Percentiles rank a stretch among this genome's conserved stretches.
Evolutionary conservation across 2,888 invertebrate genomes (phyloP).

Genomic region (Periphyllus acericola): DNA sequence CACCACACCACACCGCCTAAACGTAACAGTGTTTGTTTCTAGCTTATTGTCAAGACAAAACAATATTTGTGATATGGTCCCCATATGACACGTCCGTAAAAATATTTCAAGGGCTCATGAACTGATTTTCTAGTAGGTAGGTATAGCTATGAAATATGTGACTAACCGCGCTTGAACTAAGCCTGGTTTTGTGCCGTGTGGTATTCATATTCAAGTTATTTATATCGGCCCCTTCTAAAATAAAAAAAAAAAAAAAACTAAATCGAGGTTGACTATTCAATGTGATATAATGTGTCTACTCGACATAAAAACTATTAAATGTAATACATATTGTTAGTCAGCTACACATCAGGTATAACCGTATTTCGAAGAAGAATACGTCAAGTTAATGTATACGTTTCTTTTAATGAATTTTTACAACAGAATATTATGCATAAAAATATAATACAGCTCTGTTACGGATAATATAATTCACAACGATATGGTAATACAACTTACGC

Average conservation of each 20-base stretch:
- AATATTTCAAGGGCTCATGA: too few species aligned
- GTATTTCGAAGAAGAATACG: neutral
- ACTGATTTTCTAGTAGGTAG: too few species aligned
- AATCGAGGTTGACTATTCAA: neutral
- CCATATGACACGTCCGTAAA: neutral
- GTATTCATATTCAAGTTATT: neutral
- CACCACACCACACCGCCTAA: too few species aligned
- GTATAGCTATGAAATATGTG: too few species aligned
- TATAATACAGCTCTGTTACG: neutral
- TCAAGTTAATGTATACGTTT: neutral
- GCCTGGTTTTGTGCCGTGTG: neutral
- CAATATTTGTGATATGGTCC: too few species aligned
- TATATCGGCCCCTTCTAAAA: neutral
- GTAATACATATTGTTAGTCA: too few species aligned
- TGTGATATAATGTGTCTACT: too few species aligned
- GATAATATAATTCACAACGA: neutral
- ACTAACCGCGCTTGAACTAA: neutral
- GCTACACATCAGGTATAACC: neutral
- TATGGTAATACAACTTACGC: neutral
- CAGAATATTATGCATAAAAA: neutral
- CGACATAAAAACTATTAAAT: too few species aligned
- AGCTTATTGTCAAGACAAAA: too few species aligned
- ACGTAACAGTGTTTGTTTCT: too few species aligned
- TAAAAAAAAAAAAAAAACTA: neutral
- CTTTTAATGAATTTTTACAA: neutral